These are phyloP conservation scores for Hypomecis punctinalis DNA, from an alignment of 2,888 invertebrate genomes.

Conservation along the genomic window DNA sequence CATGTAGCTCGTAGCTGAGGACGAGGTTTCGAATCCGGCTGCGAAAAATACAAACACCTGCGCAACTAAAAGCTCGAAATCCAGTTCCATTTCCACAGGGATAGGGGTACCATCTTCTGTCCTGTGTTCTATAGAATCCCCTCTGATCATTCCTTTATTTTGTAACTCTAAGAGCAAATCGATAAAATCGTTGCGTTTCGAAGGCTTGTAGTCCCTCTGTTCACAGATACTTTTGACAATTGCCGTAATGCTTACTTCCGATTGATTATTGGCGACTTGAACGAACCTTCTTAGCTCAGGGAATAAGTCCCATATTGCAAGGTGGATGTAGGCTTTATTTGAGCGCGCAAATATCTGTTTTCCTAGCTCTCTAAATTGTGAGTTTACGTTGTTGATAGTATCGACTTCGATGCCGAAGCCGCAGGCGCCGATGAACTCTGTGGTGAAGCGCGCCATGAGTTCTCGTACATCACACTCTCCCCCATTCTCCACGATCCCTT, in stretches of 20 bases:
- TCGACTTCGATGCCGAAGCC: constrained; percentile 66
- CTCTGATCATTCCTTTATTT: constrained; percentile 59
- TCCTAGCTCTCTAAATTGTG: constrained; percentile 57
- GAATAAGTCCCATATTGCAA: constrained; percentile 55
- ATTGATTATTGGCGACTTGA: constrained; percentile 36
- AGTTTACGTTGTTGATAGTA: constrained; percentile 60
- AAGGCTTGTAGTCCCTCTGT: constrained; percentile 62
- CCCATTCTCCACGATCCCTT: constrained; percentile 51
- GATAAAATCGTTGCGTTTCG: constrained; percentile 63
- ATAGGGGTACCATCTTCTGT: constrained; percentile 58
- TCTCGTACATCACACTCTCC: constrained; percentile 59
- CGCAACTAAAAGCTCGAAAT: constrained; percentile 55
- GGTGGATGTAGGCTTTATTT: constrained; percentile 39
- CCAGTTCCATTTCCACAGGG: constrained; percentile 58
- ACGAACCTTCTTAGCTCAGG: constrained; percentile 53
- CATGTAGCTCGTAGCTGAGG: constrained; percentile 68
- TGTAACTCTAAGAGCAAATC: constrained; percentile 61
- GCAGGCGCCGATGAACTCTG: constrained; percentile 66
- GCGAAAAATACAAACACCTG: constrained; percentile 70
- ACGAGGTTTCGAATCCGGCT: constrained; percentile 80
- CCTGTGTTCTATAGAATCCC: constrained; percentile 62
- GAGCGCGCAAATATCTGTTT: constrained; percentile 52
- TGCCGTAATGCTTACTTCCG: constrained; percentile 46
- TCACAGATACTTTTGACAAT: constrained; percentile 56
- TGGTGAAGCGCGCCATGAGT: constrained; percentile 66